These are phyloP conservation scores for Cirrhinus mrigala DNA, from an alignment of 2,797 vertebrate species.

Conservation along the genomic window DNA sequence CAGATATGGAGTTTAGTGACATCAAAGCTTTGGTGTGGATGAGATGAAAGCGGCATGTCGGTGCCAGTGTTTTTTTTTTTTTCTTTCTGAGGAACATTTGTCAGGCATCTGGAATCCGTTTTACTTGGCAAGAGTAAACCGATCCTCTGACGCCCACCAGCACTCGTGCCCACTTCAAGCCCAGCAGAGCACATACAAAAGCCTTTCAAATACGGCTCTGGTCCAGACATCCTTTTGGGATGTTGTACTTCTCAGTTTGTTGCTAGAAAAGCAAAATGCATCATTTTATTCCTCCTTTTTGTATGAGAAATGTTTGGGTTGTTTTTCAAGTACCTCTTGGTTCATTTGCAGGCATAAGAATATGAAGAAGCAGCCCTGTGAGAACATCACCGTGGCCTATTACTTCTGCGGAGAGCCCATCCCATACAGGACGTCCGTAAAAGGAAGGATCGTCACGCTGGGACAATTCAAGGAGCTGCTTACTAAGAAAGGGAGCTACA, in stretches of 20 bases:
- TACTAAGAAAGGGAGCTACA: conserved; percentile 98
- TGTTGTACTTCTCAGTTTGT: conserved; percentile 5
- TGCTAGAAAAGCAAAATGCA: neutral
- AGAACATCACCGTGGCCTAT: conserved; percentile 94
- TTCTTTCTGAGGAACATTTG: neutral
- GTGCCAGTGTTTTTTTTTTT: neutral
- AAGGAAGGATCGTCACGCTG: conserved; percentile 90
- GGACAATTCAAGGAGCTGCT: conserved; percentile 99
- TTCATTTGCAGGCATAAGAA: conserved; percentile 83
- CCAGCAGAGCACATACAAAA: neutral
- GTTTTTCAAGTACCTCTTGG: conserved; percentile 2
- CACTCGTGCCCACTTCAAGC: conserved; percentile 29
- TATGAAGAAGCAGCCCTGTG: conserved; percentile 83
- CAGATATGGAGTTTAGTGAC: conserved; percentile 55
- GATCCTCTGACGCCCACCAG: conserved; percentile 20
- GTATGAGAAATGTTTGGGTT: conserved; percentile 4
- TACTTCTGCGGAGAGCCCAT: conserved; percentile 98
- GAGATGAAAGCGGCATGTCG: conserved; percentile 64
- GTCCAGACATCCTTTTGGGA: neutral
- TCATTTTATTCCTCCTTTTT: neutral
- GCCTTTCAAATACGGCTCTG: neutral
- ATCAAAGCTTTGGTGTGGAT: conserved; percentile 49
- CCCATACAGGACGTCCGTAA: conserved; percentile 94
- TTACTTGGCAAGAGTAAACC: conserved; percentile 25
- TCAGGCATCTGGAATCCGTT: conserved; percentile 24